Conservation (phyloP, 2,113 vertebrate genomes). For the Sitta europaea region DNA sequence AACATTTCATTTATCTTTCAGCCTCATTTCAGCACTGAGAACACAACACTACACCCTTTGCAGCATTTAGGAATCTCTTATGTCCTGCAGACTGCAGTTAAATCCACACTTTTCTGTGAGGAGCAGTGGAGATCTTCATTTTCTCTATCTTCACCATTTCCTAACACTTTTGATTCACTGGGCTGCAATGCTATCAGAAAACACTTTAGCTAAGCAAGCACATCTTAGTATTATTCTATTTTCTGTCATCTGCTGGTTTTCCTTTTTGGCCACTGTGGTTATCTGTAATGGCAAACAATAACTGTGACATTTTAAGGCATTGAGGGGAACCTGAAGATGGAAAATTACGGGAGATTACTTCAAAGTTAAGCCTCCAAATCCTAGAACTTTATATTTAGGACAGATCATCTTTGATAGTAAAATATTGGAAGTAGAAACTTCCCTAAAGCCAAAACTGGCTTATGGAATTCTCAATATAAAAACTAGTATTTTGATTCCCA, state of each 20-base stretch:
- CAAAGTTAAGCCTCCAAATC: neutral
- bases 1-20: neutral
- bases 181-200: neutral
- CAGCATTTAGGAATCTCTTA: neutral
- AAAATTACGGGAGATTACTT: neutral
- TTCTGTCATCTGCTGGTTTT: neutral
- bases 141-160: neutral
- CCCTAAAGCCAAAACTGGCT: neutral
- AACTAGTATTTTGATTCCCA: neutral
- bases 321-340: neutral
- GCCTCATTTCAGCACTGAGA: neutral
- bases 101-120: neutral
- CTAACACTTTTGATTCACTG: neutral
- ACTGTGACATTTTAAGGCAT: neutral
- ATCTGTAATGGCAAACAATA: neutral
- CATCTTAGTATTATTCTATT: neutral
- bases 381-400: neutral
- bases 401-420: neutral
- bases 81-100: neutral
- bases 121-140: neutral
- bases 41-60: neutral
- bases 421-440: neutral
- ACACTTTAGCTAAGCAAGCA: neutral
- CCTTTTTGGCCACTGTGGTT: neutral
- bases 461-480: neutral